Evolutionary conservation across 2,113 vertebrate species (phyloP), one percentile per base, ranked within the genome.

Genomic region (Brienomyrus longianalis): DNA sequence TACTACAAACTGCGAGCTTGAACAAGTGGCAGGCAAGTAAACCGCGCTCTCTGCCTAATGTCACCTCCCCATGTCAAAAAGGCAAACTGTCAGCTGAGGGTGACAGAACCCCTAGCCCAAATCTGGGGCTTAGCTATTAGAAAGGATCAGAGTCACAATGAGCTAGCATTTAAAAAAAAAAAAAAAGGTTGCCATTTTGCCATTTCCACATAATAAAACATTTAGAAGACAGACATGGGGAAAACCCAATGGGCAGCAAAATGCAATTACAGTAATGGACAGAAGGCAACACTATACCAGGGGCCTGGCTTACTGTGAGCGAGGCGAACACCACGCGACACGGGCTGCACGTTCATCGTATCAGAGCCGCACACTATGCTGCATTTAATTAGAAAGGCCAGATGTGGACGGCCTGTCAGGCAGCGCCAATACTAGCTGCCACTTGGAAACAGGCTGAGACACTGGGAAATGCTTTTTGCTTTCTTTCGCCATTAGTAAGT

Each of bases 191-290:
- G 54, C 35, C 21, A 39, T 88, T 88, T 54, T 66, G 39, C 86
- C 35, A 88, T 88, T 88, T 95, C 94, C 93, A 92, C 91, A 93
- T 92, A 92, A 95, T 96, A 95, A 96, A 97, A 96, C 93, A 96
- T 96, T 96, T 95, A 96, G 89, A 92, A 89, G 87, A 92, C 91
- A 92, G 93, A 93, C 92, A 93, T 92, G 93, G 96, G 94, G 93
- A 95, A 96, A 94, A 93, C 90, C 94, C 93, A 93, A 93, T 94
- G 93, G 93, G 92, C 94, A 92, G 93, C 95, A 95, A 94, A 80
- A 95, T 94, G 93, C 95, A 96, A 96, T 96, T 95, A 96, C 94
- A 91, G 90, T 95, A 96, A 96, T 96, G 95, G 94, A 83, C 93
- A 94, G 94, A 92, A 94, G 95, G 96, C 95, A 96, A 96, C 90